A percentile compares a stretch with the other conserved stretches of the same genome.
These are phyloP conservation scores for Macropus fuliginosus DNA, from an alignment of 2,797 vertebrate species.

Conservation along the genomic window DNA sequence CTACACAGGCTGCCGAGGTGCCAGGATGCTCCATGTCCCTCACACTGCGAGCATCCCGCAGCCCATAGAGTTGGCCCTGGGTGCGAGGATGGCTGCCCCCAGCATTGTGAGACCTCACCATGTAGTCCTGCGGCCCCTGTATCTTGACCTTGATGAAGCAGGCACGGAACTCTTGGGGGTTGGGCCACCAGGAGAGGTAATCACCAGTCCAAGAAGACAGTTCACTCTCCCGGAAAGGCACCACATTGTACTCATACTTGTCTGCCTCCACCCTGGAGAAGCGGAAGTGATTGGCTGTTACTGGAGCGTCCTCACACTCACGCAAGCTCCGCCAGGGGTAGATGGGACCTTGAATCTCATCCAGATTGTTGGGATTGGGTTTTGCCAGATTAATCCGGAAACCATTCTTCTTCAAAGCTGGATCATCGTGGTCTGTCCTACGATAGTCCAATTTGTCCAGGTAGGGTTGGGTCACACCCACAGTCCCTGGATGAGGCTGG, in stretches of 20 bases:
- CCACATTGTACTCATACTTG: slow-evolving; percentile 97
- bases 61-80: slow-evolving; percentile 92
- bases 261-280: slow-evolving; percentile 97
- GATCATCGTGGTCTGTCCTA: slow-evolving; percentile 93
- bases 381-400: slow-evolving; percentile 95
- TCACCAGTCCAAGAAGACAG: slow-evolving; percentile 95
- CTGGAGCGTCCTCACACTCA: slow-evolving; percentile 91
- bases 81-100: slow-evolving; percentile 93
- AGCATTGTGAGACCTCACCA: slow-evolving; percentile 92
- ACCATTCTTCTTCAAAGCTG: slow-evolving; percentile 93
- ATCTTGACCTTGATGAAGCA: slow-evolving; percentile 96
- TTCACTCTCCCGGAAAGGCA: slow-evolving; percentile 94
- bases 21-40: slow-evolving; percentile 86
- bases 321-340: slow-evolving; percentile 93
- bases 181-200: slow-evolving; percentile 98
- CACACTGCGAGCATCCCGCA: slow-evolving; percentile 95
- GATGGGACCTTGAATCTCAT: slow-evolving; percentile 94
- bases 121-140: slow-evolving; percentile 93
- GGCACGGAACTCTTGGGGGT: slow-evolving; percentile 97
- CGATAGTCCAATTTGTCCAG: slow-evolving; percentile 93
- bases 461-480: slow-evolving; percentile 95
- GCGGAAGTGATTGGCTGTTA: slow-evolving; percentile 93
- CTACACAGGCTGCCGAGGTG: slow-evolving; percentile 93
- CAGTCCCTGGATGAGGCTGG: slow-evolving; percentile 89
- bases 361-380: slow-evolving; percentile 91